Conservation (phyloP, 2,797 vertebrate species). For the Lagothrix lagotricha region DNA sequence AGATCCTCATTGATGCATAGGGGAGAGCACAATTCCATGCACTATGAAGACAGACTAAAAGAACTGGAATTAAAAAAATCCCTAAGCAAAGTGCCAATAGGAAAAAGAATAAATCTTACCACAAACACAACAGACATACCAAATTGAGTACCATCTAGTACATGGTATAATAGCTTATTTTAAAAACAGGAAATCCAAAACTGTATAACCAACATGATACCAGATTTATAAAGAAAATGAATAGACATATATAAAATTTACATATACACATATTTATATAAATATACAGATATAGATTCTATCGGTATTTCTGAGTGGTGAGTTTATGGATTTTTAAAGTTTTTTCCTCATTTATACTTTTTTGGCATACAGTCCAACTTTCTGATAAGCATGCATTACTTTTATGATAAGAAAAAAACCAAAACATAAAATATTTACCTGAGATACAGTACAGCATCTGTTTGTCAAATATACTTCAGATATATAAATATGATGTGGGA, state of each 20-base stretch:
- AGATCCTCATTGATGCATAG: neutral
- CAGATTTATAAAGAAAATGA: neutral
- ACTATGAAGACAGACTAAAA: constrained; percentile 31
- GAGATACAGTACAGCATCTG: constrained; percentile 1
- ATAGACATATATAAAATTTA: neutral
- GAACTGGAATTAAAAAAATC: neutral
- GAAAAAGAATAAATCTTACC: constrained; percentile 44
- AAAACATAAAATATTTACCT: constrained; percentile 38
- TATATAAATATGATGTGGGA: constrained; percentile 10
- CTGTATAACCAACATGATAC: neutral
- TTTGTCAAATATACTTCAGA: constrained; percentile 47
- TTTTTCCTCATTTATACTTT: constrained; percentile 10
- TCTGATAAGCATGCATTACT: constrained; percentile 20
- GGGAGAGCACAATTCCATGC: neutral
- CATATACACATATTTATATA: neutral
- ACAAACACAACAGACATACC: neutral
- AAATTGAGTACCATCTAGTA: neutral
- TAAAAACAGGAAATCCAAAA: constrained; percentile 31
- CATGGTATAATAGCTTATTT: neutral
- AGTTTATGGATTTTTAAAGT: neutral
- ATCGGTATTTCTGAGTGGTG: constrained; percentile 17
- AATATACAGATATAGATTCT: neutral
- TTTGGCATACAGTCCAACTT: neutral
- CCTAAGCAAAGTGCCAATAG: neutral
- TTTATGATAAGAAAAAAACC: constrained; percentile 33